Percentiles rank a stretch among this genome's conserved stretches.
Conservation (phyloP, 2,797 vertebrate genomes). For the Holocentrus rufus region DNA sequence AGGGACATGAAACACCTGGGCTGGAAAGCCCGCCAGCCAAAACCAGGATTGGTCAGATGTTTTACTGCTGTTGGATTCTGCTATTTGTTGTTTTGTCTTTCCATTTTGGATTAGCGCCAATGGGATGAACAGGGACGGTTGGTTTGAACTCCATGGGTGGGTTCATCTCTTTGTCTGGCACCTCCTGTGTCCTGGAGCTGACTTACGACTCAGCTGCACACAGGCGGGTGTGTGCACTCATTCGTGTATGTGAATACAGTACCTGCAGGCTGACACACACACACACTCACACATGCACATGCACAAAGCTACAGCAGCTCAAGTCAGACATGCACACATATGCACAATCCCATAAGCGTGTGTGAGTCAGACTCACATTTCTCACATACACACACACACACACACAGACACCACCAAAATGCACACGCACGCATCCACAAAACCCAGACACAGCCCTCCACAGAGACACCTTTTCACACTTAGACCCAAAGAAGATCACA, state of each 20-base stretch:
- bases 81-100: slow-evolving; percentile 67
- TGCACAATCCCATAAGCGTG: slow-evolving; percentile 25
- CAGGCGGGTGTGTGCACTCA: slow-evolving; percentile 17
- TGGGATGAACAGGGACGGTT: slow-evolving; percentile 40
- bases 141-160: slow-evolving; percentile 45
- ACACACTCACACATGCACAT: not conserved
- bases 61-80: slow-evolving; percentile 58
- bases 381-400: slow-evolving; percentile 8
- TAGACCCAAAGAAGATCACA: slow-evolving; percentile 62
- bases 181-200: slow-evolving; percentile 39
- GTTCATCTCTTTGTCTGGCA: slow-evolving; percentile 49
- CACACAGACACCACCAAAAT: not conserved
- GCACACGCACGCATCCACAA: slow-evolving; percentile 7
- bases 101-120: slow-evolving; percentile 52
- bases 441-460: slow-evolving; percentile 38
- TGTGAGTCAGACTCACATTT: slow-evolving; percentile 27
- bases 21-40: slow-evolving; percentile 50
- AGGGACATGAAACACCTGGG: slow-evolving; percentile 67
- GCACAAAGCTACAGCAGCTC: slow-evolving; percentile 33
- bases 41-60: slow-evolving; percentile 39
- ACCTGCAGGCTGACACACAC: slow-evolving; percentile 24
- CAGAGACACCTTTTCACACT: slow-evolving; percentile 64
- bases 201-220: slow-evolving; percentile 35
- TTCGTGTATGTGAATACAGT: slow-evolving; percentile 6
- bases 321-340: slow-evolving; percentile 20